Evolutionary conservation across 2,113 vertebrate genomes (phyloP).

Genomic region (Nothocercus nigrocapillus): DNA sequence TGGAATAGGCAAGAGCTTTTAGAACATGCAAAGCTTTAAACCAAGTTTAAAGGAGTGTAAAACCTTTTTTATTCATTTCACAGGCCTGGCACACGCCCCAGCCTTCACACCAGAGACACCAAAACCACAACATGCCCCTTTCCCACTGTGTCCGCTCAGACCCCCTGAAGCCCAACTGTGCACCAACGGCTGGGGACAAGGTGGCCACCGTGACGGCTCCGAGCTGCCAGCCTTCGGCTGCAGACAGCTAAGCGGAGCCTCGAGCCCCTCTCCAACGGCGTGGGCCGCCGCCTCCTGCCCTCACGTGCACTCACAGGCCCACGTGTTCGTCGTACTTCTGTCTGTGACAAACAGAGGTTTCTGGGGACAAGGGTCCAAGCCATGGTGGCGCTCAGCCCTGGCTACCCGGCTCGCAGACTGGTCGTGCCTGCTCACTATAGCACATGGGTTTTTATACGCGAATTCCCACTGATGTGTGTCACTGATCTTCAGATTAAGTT

Average conservation of each 20-base stretch:
- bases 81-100: neutral
- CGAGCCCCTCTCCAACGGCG: neutral
- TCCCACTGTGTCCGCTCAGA: neutral
- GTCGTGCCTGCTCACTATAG: neutral
- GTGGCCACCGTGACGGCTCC: neutral
- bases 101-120: neutral
- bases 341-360: neutral
- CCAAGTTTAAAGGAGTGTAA: neutral
- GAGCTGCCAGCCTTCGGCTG: neutral
- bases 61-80: neutral
- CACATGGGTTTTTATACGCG: accelerated
- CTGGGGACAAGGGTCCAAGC: neutral
- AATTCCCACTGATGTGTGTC: neutral
- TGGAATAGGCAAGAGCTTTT: slow-evolving; percentile 47
- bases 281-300: neutral
- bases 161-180: accelerated
- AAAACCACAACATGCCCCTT: neutral
- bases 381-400: neutral
- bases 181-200: accelerated
- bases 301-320: too few species aligned
- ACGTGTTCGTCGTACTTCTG: neutral
- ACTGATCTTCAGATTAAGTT: slow-evolving; percentile 13
- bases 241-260: neutral
- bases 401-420: too few species aligned
- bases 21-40: slow-evolving; percentile 39